Conservation (phyloP, 2,797 vertebrate species). For the Ispidina lecontei region DNA sequence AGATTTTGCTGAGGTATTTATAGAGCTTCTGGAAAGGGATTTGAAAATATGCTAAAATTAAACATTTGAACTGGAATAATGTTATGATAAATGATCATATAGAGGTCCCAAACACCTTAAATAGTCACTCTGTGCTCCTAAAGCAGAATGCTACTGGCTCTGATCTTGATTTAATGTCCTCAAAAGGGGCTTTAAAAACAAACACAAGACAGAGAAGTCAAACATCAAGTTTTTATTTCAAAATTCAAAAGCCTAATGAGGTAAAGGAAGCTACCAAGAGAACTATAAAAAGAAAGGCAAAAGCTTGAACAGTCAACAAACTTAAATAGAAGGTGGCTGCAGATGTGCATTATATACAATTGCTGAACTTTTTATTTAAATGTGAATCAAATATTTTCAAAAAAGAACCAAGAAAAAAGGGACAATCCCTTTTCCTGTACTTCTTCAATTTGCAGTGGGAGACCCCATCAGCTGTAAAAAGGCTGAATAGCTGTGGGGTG, state of each 20-base stretch:
- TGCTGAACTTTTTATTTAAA: conserved; percentile 11
- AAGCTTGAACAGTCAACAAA: conserved; percentile 11
- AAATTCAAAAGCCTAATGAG: conserved; percentile 52
- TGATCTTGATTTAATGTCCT: conserved; percentile 54
- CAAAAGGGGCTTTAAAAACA: conserved; percentile 46
- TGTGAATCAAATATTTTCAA: conserved; percentile 36
- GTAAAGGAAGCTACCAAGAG: conserved; percentile 35
- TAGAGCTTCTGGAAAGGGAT: conserved; percentile 29
- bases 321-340: not conserved
- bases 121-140: conserved; percentile 42
- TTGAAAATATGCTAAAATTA: conserved; percentile 56
- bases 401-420: not conserved
- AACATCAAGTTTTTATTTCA: conserved; percentile 53
- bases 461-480: not conserved
- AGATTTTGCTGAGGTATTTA: conserved; percentile 37
- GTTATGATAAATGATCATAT: conserved; percentile 56
- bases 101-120: conserved; percentile 56
- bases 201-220: not conserved
- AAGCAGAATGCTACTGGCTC: not conserved
- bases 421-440: not conserved
- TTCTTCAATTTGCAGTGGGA: not conserved
- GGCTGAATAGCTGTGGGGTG: not conserved
- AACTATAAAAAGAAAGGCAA: conserved; percentile 61
- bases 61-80: conserved; percentile 52
- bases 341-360: conserved; percentile 17